phyloP scores from a whole-genome alignment of 1,140 invertebrate genomes.

The Protaetia brevitarsis region DNA sequence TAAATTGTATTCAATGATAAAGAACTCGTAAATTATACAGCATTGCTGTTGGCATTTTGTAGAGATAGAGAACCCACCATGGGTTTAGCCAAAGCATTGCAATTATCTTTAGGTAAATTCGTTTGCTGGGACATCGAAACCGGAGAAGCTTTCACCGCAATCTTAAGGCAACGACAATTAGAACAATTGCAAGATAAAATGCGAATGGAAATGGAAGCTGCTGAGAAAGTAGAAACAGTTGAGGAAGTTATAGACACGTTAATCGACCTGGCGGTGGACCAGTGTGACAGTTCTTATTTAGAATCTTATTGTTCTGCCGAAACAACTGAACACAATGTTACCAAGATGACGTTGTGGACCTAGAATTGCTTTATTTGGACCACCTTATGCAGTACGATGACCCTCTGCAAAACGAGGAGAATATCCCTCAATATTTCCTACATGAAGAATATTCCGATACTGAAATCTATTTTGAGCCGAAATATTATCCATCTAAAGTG shows the following conservation, averaged over 20 bases:
- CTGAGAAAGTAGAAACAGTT: conserved; percentile 21
- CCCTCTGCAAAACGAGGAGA: not conserved
- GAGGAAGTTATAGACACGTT: conserved; percentile 28
- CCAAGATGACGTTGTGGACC: conserved; percentile 21
- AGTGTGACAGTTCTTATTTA: conserved; percentile 28
- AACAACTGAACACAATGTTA: not conserved
- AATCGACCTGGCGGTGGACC: conserved; percentile 30
- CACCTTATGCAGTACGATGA: conserved; percentile 1
- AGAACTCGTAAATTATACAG: conserved; percentile 57
- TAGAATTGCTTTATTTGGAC: conserved; percentile 20
- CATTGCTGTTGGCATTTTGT: conserved; percentile 58
- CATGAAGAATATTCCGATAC: conserved; percentile 25
- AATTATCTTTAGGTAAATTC: conserved; percentile 53
- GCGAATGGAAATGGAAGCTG: conserved; percentile 15
- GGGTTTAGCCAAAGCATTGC: conserved; percentile 57
- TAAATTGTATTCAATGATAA: conserved; percentile 52
- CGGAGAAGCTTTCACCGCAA: conserved; percentile 46
- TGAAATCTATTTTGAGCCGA: conserved; percentile 28
- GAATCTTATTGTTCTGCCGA: not conserved
- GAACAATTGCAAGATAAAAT: conserved; percentile 25
- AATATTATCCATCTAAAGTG: conserved; percentile 18
- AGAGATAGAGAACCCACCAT: conserved; percentile 53
- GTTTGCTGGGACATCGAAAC: conserved; percentile 50
- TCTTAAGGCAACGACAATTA: conserved; percentile 22
- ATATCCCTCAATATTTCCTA: not conserved